phyloP scores from a whole-genome alignment of 2,797 vertebrate species.

The Chelon auratus region DNA sequence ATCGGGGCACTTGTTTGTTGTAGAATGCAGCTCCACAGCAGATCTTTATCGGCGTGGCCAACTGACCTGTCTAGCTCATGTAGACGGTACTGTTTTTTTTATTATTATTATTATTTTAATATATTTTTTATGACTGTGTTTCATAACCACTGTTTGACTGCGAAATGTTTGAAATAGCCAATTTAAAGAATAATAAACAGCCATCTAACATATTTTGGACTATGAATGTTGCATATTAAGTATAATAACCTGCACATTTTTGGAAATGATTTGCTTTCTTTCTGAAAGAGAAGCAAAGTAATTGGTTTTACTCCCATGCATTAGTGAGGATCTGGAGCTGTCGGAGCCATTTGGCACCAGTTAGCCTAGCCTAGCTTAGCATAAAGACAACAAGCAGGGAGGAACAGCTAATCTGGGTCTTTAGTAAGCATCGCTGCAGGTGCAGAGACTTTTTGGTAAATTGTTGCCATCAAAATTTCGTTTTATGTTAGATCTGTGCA shows the following conservation, averaged over 20 bases:
- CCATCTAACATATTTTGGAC: neutral
- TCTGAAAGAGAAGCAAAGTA: neutral
- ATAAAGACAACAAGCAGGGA: neutral
- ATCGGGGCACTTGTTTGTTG: slow-evolving; percentile 83
- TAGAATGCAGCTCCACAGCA: slow-evolving; percentile 77
- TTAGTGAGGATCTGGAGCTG: neutral
- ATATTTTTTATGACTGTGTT: neutral
- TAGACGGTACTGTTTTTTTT: slow-evolving; percentile 40
- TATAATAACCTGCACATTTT: neutral
- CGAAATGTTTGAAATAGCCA: neutral
- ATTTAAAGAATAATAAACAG: neutral
- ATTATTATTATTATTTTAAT: slow-evolving; percentile 13
- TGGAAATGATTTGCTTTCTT: neutral
- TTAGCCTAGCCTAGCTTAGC: neutral
- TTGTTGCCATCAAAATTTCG: too few relatives aligned
- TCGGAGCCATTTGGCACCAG: neutral
- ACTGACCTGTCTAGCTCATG: slow-evolving; percentile 67
- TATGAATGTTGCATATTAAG: neutral
- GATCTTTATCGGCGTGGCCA: slow-evolving; percentile 80
- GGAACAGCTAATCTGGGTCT: neutral
- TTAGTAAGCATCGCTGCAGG: too few relatives aligned
- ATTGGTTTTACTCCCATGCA: neutral
- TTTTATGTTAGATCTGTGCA: too few relatives aligned
- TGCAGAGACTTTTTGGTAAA: too few relatives aligned
- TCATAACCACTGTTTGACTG: neutral